A percentile compares a stretch with the other conserved stretches of the same genome.
These are phyloP conservation scores for Eristalinus aeneus DNA, from an alignment of 2,888 invertebrate genomes.

Conservation along the genomic window DNA sequence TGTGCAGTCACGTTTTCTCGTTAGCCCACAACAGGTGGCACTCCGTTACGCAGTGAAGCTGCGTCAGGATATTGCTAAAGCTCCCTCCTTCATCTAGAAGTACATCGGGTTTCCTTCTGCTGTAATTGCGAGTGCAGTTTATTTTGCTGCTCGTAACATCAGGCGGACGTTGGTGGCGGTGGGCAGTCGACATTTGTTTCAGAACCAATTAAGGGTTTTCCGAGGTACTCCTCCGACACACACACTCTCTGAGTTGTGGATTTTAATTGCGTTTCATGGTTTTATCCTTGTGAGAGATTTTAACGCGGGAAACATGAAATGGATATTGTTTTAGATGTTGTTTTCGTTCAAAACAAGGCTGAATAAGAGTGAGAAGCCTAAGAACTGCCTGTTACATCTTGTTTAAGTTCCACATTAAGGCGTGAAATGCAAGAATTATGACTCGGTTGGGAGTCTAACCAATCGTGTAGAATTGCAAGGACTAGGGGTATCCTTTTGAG, in stretches of 20 bases:
- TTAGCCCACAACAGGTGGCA: background rate
- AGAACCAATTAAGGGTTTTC: conserved; percentile 19
- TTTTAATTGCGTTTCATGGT: conserved; percentile 26
- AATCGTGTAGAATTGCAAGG: no score
- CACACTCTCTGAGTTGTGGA: background rate
- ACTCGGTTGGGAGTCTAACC: no score
- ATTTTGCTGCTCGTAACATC: background rate
- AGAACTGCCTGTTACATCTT: no score
- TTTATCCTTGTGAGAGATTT: background rate
- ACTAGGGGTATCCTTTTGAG: no score
- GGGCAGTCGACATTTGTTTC: conserved; percentile 25
- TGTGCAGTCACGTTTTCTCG: background rate
- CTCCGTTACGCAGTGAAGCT: background rate
- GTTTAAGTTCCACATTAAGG: no score
- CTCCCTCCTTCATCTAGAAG: background rate
- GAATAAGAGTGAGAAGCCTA: background rate
- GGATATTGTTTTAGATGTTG: background rate
- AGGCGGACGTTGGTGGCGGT: background rate
- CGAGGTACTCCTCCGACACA: background rate
- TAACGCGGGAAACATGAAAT: conserved; percentile 3
- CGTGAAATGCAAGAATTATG: no score
- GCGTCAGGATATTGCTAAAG: background rate
- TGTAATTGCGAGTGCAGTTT: background rate
- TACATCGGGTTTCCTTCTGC: background rate
- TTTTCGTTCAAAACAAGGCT: no score